Evolutionary conservation across 2,113 vertebrate genomes (phyloP).

Genomic region (Petromus typicus): DNA sequence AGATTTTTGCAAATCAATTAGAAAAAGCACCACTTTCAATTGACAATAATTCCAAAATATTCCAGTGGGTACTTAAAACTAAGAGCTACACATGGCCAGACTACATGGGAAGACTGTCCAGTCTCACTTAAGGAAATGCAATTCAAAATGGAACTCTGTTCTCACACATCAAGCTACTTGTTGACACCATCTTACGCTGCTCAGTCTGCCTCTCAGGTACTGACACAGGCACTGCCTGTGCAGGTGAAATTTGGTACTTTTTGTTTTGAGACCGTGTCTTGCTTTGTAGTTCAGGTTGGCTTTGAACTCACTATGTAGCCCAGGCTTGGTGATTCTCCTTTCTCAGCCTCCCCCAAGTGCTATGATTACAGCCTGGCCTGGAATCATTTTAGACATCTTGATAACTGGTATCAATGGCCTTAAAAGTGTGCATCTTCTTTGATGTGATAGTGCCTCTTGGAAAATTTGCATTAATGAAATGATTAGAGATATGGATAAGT

Average conservation of each 20-base stretch:
- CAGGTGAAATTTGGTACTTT: background rate
- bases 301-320: no score
- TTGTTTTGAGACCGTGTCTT: no score
- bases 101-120: background rate
- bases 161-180: slow-evolving; percentile 9
- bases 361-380: no score
- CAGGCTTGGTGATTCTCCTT: no score
- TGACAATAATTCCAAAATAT: background rate
- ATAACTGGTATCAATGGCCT: background rate
- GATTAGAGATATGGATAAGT: background rate
- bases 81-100: background rate
- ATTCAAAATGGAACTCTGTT: background rate
- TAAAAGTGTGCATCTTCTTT: background rate
- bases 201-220: background rate
- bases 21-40: background rate
- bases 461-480: background rate
- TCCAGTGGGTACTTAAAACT: background rate
- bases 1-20: background rate
- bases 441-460: background rate
- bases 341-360: no score
- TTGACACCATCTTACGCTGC: background rate
- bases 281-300: no score
- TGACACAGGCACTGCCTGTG: background rate
- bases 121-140: background rate
- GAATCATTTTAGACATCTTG: background rate